Conservation (phyloP, 2,888 invertebrate species). For the Papilio gigon region DNA sequence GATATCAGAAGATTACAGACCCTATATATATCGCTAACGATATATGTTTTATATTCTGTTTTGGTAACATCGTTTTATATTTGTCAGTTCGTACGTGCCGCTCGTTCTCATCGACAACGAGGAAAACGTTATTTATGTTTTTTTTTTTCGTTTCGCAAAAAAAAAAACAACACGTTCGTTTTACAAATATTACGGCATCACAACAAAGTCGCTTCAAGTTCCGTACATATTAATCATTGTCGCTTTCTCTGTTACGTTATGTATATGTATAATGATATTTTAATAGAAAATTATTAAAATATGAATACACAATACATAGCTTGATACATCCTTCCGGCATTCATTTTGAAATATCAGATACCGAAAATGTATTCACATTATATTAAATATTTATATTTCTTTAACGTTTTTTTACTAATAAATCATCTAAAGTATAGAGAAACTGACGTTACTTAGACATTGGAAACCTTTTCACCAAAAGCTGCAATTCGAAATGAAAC, state of each 20-base stretch:
- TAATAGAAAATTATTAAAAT: constrained; percentile 27
- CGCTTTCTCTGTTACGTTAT: constrained; percentile 26
- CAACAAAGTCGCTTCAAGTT: constrained; percentile 18
- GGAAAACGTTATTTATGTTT: constrained; percentile 25
- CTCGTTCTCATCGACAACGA: constrained; percentile 22
- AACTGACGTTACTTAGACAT: background rate
- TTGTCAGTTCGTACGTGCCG: constrained; percentile 19
- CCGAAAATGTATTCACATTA: background rate
- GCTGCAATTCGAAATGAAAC: background rate
- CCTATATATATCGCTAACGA: background rate
- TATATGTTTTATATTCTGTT: constrained; percentile 14
- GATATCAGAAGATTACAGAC: background rate
- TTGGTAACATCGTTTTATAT: constrained; percentile 37
- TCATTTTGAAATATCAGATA: background rate
- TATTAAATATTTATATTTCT: background rate
- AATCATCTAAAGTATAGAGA: background rate
- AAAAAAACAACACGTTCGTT: constrained; percentile 11
- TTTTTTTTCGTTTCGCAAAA: constrained; percentile 26
- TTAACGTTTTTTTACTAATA: background rate
- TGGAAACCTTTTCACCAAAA: background rate
- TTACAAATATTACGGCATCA: constrained; percentile 25
- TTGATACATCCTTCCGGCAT: background rate
- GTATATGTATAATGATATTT: constrained; percentile 1
- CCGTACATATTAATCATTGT: constrained; percentile 34
- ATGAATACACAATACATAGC: background rate